phyloP scores from a whole-genome alignment of 2,888 invertebrate species.

The Drosophila ustulata region DNA sequence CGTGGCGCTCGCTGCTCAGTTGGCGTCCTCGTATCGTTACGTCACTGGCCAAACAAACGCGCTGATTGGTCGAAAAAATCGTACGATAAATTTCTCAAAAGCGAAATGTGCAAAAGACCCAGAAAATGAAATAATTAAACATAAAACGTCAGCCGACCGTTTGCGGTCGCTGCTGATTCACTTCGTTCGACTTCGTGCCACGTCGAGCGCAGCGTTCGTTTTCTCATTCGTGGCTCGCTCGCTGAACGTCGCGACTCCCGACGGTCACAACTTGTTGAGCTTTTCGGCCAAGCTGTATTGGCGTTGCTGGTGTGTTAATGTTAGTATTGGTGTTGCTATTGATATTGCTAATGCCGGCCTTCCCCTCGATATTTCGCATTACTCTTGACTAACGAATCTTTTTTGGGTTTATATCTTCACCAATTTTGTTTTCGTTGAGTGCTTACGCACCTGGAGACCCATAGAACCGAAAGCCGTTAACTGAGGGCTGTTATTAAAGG shows the following conservation, averaged over 20 bases:
- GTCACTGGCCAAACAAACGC: slow-evolving; percentile 80
- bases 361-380: slow-evolving; percentile 22
- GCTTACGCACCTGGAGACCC: slow-evolving; percentile 15
- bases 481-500: slow-evolving; percentile 17
- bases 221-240: slow-evolving; percentile 1
- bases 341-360: slow-evolving; percentile 39
- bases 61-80: slow-evolving; percentile 84
- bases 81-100: slow-evolving; percentile 83
- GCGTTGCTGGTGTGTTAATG: not conserved
- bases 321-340: slow-evolving; percentile 20
- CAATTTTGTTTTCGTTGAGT: slow-evolving; percentile 27
- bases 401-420: slow-evolving; percentile 18
- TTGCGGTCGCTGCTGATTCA: slow-evolving; percentile 46
- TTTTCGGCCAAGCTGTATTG: slow-evolving; percentile 21
- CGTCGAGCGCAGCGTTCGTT: slow-evolving; percentile 46
- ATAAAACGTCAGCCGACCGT: slow-evolving; percentile 44
- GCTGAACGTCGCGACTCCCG: not conserved
- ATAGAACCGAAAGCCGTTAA: slow-evolving; percentile 35
- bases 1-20: slow-evolving; percentile 40
- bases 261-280: slow-evolving; percentile 69
- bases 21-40: slow-evolving; percentile 75
- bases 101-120: slow-evolving; percentile 67
- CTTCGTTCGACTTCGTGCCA: slow-evolving; percentile 71
- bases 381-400: slow-evolving; percentile 8
- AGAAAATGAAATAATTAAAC: slow-evolving; percentile 70